Percentiles rank a stretch among this genome's conserved stretches.
These are phyloP conservation scores for Oasisia sp. DNA, from an alignment of 2,888 invertebrate species.

Conservation along the genomic window DNA sequence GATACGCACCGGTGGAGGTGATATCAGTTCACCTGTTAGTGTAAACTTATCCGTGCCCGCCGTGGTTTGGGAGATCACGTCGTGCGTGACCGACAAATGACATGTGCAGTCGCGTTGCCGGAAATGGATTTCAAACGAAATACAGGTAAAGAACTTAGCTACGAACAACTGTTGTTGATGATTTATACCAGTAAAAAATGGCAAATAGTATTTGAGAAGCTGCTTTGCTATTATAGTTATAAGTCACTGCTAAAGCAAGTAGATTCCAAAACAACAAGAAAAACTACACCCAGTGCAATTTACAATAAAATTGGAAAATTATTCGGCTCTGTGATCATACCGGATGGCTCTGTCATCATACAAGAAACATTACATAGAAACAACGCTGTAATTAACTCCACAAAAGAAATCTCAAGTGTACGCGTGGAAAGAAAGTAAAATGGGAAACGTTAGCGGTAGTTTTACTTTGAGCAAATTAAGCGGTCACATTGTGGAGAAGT, in stretches of 20 bases:
- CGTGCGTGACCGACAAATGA: background rate
- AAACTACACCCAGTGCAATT: no score
- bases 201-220: background rate
- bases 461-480: no score
- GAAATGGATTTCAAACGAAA: constrained; percentile 10
- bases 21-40: no score
- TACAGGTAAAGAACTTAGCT: background rate
- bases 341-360: no score
- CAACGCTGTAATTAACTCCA: no score
- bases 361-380: no score
- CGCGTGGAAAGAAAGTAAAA: no score
- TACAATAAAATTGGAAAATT: no score
- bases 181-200: background rate
- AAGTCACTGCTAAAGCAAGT: background rate
- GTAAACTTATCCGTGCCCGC: background rate
- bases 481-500: no score
- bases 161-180: background rate
- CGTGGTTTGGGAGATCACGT: background rate
- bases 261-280: background rate
- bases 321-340: no score
- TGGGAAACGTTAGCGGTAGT: no score
- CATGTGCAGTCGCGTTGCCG: background rate
- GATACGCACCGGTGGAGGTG: background rate
- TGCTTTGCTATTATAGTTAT: background rate
- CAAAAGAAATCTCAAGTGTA: no score